Evolutionary conservation across 2,797 vertebrate genomes (phyloP).

Genomic region (Eidolon dupreanum): DNA sequence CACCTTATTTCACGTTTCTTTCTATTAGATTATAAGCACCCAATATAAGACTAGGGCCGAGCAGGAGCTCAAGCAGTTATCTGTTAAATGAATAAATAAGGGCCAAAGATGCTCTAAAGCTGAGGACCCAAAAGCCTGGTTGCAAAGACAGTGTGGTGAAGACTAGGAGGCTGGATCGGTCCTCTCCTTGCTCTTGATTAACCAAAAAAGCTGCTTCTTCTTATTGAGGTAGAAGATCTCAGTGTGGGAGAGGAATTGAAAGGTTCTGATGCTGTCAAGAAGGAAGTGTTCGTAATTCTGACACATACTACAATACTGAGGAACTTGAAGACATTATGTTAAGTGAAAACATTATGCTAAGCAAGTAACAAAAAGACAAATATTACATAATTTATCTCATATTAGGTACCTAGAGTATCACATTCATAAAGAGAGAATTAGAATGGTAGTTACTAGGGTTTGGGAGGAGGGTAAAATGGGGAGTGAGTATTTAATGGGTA

Average conservation of each 20-base stretch:
- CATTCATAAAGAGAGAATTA: no score
- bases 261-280: background rate
- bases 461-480: background rate
- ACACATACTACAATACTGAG: background rate
- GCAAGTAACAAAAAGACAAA: no score
- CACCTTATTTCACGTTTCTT: background rate
- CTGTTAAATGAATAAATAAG: background rate
- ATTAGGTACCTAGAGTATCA: no score
- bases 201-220: background rate
- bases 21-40: background rate
- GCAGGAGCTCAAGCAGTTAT: background rate
- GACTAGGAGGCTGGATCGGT: background rate
- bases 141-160: background rate
- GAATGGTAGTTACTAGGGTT: background rate
- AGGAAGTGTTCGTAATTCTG: background rate
- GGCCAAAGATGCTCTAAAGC: background rate
- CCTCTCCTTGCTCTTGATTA: background rate
- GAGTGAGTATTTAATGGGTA: background rate
- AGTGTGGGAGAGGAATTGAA: background rate
- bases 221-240: background rate
- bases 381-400: no score
- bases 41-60: background rate
- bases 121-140: background rate
- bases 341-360: background rate
- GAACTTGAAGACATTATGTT: background rate